Evolutionary conservation across 1,140 invertebrate genomes (phyloP).

Genomic region (Vollenhovia emeryi): DNA sequence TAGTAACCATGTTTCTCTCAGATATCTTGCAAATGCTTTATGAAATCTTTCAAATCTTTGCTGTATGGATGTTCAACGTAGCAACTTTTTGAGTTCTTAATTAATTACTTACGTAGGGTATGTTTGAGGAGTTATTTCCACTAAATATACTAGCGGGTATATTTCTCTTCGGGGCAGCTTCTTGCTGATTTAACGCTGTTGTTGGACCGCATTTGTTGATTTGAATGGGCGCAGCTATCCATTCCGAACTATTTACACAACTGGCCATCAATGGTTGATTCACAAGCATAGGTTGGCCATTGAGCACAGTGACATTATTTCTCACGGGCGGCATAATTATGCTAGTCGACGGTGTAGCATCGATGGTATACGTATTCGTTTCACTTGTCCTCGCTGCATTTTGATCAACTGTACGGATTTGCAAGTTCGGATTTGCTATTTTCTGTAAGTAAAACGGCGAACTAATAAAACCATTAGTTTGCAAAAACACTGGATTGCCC

Average conservation of each 20-base stretch:
- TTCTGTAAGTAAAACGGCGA: neutral
- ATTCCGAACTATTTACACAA: no score
- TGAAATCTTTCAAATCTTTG: neutral
- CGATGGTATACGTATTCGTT: neutral
- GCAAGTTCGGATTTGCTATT: neutral
- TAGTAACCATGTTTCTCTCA: neutral
- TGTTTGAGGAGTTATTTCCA: neutral
- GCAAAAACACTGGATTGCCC: neutral
- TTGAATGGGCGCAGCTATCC: neutral
- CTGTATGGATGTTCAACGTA: neutral
- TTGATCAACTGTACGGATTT: neutral
- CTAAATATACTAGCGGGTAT: neutral
- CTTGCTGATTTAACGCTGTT: neutral
- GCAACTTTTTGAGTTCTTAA: neutral
- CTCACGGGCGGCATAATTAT: neutral
- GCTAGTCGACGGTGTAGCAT: neutral
- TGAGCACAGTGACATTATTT: neutral
- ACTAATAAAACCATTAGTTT: no score
- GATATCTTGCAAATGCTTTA: neutral
- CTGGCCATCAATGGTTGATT: neutral
- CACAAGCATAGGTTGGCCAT: neutral
- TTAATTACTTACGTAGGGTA: constrained; percentile 11
- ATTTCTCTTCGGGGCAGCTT: neutral
- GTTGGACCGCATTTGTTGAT: neutral
- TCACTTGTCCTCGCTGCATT: no score